Percentiles rank a stretch among this genome's conserved stretches.
Conservation (phyloP, 1,140 invertebrate species). For the Platyura marginata region DNA sequence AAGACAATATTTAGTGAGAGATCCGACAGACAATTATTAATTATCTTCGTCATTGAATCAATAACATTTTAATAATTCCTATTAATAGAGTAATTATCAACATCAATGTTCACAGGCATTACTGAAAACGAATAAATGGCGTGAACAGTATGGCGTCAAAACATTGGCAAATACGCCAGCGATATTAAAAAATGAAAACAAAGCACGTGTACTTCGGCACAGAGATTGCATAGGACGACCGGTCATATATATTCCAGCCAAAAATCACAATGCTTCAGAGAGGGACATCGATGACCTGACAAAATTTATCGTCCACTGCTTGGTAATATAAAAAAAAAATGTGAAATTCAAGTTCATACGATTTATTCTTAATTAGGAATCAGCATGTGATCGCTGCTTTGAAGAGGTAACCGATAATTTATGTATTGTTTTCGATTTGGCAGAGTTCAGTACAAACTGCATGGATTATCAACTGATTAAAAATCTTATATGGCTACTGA, state of each 20-base stretch:
- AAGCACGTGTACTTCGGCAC: constrained; percentile 44
- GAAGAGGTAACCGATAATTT: constrained; percentile 60
- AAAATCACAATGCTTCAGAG: constrained; percentile 50
- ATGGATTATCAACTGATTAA: constrained; percentile 63
- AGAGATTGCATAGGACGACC: constrained; percentile 48
- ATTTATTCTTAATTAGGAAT: constrained; percentile 32
- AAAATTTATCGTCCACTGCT: constrained; percentile 53
- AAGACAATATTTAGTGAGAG: no score
- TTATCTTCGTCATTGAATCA: no score
- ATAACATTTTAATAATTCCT: no score
- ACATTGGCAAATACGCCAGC: constrained; percentile 34
- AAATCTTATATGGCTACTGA: constrained; percentile 54
- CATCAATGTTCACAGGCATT: constrained; percentile 32
- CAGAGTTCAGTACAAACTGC: constrained; percentile 46
- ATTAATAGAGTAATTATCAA: constrained; percentile 1
- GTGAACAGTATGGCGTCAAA: constrained; percentile 44
- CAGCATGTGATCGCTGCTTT: constrained; percentile 54
- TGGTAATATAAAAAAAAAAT: no score
- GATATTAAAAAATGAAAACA: constrained; percentile 38
- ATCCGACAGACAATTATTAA: no score
- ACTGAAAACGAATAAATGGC: constrained; percentile 61
- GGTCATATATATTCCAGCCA: constrained; percentile 55
- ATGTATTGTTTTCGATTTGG: constrained; percentile 57
- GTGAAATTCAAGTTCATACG: not conserved
- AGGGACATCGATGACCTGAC: constrained; percentile 54